Evolutionary conservation across 2,888 invertebrate species (phyloP).

Genomic region (Nineta flava): DNA sequence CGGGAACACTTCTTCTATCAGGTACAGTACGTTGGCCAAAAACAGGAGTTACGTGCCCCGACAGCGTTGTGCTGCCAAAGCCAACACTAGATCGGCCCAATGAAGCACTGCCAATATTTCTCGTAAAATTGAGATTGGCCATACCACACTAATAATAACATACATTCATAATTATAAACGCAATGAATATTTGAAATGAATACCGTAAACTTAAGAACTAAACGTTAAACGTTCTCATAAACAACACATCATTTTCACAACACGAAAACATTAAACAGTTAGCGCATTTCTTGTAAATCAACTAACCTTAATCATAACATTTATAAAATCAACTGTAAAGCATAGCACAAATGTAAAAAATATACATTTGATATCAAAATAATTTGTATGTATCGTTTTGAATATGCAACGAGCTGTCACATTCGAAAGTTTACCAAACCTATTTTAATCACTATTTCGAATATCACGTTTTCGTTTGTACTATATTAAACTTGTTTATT

Average conservation of each 20-base stretch:
- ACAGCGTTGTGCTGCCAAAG: slow-evolving; percentile 48
- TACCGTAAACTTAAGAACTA: no score
- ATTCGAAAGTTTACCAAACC: slow-evolving; percentile 1
- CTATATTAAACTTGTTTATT: no score
- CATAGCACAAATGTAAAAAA: slow-evolving; percentile 5
- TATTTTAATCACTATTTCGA: no score
- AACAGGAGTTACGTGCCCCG: slow-evolving; percentile 64
- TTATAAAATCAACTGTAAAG: neutral
- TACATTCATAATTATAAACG: neutral
- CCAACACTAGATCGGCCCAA: slow-evolving; percentile 47
- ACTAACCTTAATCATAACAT: slow-evolving; percentile 4
- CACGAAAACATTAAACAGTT: neutral
- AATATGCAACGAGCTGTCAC: slow-evolving; percentile 3
- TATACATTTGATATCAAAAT: slow-evolving; percentile 4
- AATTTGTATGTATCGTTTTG: neutral
- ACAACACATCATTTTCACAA: neutral
- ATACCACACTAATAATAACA: slow-evolving; percentile 42
- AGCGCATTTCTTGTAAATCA: neutral
- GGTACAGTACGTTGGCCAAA: slow-evolving; percentile 70
- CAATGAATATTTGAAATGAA: neutral
- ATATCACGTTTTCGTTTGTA: neutral
- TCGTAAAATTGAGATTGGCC: slow-evolving; percentile 87
- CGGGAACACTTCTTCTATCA: slow-evolving; percentile 47
- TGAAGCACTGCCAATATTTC: slow-evolving; percentile 71
- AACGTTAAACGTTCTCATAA: neutral